Conservation (phyloP, 64 coral and sea anemone genomes). For the Dendronephthya gigantea region DNA sequence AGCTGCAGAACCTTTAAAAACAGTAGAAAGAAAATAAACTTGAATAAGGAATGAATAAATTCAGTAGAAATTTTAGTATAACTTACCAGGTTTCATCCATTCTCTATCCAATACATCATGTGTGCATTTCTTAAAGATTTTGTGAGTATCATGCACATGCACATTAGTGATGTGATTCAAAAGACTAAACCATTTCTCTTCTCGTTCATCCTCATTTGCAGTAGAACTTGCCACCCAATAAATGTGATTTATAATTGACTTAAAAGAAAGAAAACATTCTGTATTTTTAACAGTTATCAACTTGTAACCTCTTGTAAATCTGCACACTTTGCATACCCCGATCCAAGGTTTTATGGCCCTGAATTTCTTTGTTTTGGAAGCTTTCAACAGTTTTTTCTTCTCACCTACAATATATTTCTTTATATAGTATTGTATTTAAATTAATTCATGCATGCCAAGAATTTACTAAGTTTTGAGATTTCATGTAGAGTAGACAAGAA, state of each 20-base stretch:
- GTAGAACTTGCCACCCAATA: neutral
- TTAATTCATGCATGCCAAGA: too few species aligned
- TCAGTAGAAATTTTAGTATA: neutral
- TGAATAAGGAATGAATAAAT: neutral
- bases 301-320: neutral
- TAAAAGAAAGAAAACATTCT: too few species aligned
- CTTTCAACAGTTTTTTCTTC: constrained; percentile 2
- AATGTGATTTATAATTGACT: neutral
- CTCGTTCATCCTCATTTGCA: neutral
- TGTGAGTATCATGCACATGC: neutral
- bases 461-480: neutral
- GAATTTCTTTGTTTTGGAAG: neutral
- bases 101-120: neutral
- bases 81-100: neutral
- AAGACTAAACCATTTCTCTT: neutral
- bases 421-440: too few species aligned
- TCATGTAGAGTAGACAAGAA: too few species aligned
- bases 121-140: neutral
- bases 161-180: neutral
- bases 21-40: too few species aligned
- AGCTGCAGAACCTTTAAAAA: neutral
- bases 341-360: neutral
- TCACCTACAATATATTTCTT: neutral
- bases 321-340: neutral
- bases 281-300: too few species aligned